Evolutionary conservation across 2,113 vertebrate genomes (phyloP), one percentile per base, ranked within the genome.

Genomic region (Grantiella picta): DNA sequence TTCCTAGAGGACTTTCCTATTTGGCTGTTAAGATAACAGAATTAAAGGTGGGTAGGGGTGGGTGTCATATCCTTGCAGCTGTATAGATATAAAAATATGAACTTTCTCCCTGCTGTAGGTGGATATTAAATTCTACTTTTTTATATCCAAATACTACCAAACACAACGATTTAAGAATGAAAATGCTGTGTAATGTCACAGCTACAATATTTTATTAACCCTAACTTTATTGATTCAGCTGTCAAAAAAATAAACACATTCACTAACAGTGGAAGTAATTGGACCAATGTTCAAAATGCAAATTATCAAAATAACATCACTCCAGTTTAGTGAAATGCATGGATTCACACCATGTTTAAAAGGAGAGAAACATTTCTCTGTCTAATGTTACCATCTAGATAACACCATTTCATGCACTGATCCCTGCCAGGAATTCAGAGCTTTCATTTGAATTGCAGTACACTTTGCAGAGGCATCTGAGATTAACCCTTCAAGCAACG

Each of bases 21-120:
- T 92, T 87, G 80, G 47, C 52, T 89, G 54, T 52, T 79, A 88
- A 89, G 79, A 77, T 90, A 94, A 75, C 31, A 93, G 66, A 80
- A 90, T 90, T 82, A 76, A 59, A 47, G 25, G 7, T 38, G 31
- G 13, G 6, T 12, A n/a, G 7, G 9, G 6, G 21, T 42, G 24
- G 25, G 21, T 23, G 12, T 49, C 44, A 56, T 66, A 79, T 82
- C 33, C 40, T 90, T 92, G 38, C 24, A 76, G 42, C 27, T 53
- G 33, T 57, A 45, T 16, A 85, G 63, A 42, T 72, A 82, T 12
- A 63, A 93, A 93, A 88, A 70, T 14, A 59, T 11, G 3, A 89
- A 31, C 4, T 87, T 93, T 80, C 17, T 83, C 52, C 40, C 38
- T 89, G 50, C 44, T 89, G 66, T 71, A 27, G 40, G 28, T 82